Evolutionary conservation across 2,797 vertebrate genomes (phyloP).

Genomic region (Naso thynnoides): DNA sequence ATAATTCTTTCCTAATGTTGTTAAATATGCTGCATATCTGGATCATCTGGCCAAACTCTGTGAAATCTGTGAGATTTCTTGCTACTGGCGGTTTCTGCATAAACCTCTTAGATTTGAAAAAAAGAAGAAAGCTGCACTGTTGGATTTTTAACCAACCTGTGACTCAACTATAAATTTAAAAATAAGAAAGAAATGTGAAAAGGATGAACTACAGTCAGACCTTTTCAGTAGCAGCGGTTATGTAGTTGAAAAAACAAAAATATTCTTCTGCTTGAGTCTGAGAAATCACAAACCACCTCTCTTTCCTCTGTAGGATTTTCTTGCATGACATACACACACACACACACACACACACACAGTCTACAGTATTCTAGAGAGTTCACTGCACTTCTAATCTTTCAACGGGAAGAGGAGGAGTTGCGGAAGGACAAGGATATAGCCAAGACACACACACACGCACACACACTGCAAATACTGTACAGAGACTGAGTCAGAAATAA

Average conservation of each 20-base stretch:
- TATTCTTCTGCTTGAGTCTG: slow-evolving; percentile 45
- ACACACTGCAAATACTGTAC: slow-evolving; percentile 23
- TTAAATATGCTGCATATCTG: slow-evolving; percentile 17
- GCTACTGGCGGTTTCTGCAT: slow-evolving; percentile 21
- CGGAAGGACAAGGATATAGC: slow-evolving; percentile 59
- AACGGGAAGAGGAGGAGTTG: slow-evolving; percentile 73
- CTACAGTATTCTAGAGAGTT: slow-evolving; percentile 61
- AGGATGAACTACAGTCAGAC: slow-evolving; percentile 8
- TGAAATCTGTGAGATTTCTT: slow-evolving; percentile 15
- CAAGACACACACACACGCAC: slow-evolving; percentile 57
- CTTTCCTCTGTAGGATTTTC: slow-evolving; percentile 49
- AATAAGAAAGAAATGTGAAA: too few species aligned
- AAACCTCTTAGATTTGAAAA: slow-evolving; percentile 17
- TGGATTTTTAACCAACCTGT: background rate
- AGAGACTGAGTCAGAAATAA: slow-evolving; percentile 28
- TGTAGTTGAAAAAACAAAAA: slow-evolving; percentile 46
- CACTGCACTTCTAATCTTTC: slow-evolving; percentile 65
- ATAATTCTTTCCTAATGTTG: background rate
- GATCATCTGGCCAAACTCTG: background rate
- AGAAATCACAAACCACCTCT: slow-evolving; percentile 56
- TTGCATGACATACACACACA: slow-evolving; percentile 13
- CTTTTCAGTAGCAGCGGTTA: slow-evolving; percentile 26
- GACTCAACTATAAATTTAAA: too few species aligned
- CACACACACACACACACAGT: slow-evolving; percentile 9
- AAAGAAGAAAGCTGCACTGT: slow-evolving; percentile 8